Conservation (phyloP, 2,888 invertebrate species). For the Mythimna loreyi region DNA sequence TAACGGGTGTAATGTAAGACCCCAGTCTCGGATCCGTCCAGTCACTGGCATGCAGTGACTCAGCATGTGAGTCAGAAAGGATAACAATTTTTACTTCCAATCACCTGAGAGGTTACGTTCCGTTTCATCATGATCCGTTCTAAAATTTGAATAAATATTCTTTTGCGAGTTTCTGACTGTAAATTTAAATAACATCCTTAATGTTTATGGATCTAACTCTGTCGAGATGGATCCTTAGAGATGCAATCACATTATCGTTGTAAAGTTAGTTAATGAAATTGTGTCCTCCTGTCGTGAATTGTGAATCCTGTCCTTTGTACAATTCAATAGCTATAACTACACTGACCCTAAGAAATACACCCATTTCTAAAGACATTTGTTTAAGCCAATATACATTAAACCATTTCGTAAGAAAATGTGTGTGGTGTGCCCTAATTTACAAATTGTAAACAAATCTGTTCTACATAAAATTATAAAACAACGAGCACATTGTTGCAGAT, state of each 20-base stretch:
- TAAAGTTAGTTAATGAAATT: background rate
- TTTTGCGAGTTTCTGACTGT: background rate
- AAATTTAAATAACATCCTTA: background rate
- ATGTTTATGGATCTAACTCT: background rate
- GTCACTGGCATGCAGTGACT: slow-evolving; percentile 71
- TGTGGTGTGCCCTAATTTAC: slow-evolving; percentile 46
- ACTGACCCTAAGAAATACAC: background rate
- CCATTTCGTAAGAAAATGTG: slow-evolving; percentile 48
- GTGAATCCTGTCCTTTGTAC: background rate
- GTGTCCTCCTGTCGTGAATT: no score
- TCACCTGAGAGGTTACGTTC: slow-evolving; percentile 13
- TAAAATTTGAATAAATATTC: slow-evolving; percentile 23
- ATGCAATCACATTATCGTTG: background rate
- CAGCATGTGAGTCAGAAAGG: slow-evolving; percentile 73
- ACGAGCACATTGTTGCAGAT: slow-evolving; percentile 63
- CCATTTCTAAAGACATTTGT: background rate
- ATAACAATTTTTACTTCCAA: slow-evolving; percentile 43
- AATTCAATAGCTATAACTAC: background rate
- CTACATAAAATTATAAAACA: slow-evolving; percentile 53
- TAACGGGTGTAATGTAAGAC: slow-evolving; percentile 50
- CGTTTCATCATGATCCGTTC: slow-evolving; percentile 30
- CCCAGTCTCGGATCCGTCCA: slow-evolving; percentile 42
- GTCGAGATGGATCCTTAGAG: background rate
- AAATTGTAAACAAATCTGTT: slow-evolving; percentile 60
- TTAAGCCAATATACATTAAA: slow-evolving; percentile 11